Evolutionary conservation across 1,140 invertebrate genomes (phyloP), one percentile per base, ranked within the genome.

Genomic region (Nephila pilipes): DNA sequence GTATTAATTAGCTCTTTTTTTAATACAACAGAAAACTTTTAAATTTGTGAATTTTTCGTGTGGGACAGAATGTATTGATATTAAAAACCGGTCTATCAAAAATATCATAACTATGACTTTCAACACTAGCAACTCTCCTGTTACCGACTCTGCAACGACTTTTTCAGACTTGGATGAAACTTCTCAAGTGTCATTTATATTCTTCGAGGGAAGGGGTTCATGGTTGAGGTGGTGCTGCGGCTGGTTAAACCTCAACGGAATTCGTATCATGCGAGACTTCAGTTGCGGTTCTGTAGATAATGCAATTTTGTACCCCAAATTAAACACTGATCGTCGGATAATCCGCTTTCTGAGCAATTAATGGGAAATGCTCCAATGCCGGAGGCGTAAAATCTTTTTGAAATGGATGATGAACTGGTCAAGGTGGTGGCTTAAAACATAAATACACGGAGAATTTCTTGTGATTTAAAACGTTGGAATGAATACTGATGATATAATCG

Each of bases 201-300:
- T 79, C 75, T 58, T 4, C 32, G 46, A 88, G 36, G 54, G 32
- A 36, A 55, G 12, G 79, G 79, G 80, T 91, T 91, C 89, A 91
- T 91, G 89, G 89, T 63, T 91, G 79, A 91, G 55, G 80, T n/a
- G 79, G 57, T 65, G 89, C 38, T 57, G 75, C 36, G 89, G 46
- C 89, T 91, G 75, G 89, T 91, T 91, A 60, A 91, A 81, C 57
- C 80, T 63, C 89, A 46, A 83, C 89, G 89, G 80, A 83, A 91
- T 91, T 60, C 25, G 79, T 83, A 81, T 83, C 89, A 91, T 83
- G 79, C 58, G 25, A 91, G 32, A 63, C 65, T 80, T 79, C 18
- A 38, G 87, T 89, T 75, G 63, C 65, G 63, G 87, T 32, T 83
- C n/a, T 20, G 14, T 85, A 55, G 54, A 25, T 80, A 29, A 55